phyloP scores from a whole-genome alignment of 2,113 vertebrate genomes.

The Hippocampus comes region DNA sequence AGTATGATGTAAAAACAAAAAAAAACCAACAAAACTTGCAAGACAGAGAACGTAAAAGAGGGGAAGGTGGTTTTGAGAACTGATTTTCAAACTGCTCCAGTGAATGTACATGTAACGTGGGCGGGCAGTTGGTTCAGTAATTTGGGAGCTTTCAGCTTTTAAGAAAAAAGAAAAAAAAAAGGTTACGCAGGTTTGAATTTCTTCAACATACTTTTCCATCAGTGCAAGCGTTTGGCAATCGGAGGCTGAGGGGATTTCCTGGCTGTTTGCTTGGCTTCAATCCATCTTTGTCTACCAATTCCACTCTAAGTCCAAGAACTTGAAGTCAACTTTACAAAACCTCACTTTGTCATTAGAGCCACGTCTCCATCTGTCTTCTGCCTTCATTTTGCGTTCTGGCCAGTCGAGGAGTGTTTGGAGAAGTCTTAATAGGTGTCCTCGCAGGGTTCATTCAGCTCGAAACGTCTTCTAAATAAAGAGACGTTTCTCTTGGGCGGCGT shows the following conservation, averaged over 20 bases:
- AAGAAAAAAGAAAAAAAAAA: neutral
- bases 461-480: conserved; percentile 23
- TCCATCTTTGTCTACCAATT: conserved; percentile 48
- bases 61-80: neutral
- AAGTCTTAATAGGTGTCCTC: conserved; percentile 2
- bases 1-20: neutral
- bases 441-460: conserved; percentile 20
- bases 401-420: neutral
- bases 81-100: neutral
- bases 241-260: conserved; percentile 39
- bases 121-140: neutral
- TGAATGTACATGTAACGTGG: neutral
- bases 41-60: neutral
- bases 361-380: neutral
- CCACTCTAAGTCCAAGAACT: conserved; percentile 50
- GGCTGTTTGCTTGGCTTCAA: conserved; percentile 14
- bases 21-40: neutral
- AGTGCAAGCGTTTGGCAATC: neutral
- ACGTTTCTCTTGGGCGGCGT: conserved; percentile 18
- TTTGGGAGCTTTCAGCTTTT: neutral
- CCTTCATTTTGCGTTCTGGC: neutral
- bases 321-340: conserved; percentile 64
- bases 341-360: conserved; percentile 25
- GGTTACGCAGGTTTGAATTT: neutral
- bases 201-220: conserved; percentile 2